phyloP scores from a whole-genome alignment of 2,888 invertebrate genomes.

The Epicampocera succincta region DNA sequence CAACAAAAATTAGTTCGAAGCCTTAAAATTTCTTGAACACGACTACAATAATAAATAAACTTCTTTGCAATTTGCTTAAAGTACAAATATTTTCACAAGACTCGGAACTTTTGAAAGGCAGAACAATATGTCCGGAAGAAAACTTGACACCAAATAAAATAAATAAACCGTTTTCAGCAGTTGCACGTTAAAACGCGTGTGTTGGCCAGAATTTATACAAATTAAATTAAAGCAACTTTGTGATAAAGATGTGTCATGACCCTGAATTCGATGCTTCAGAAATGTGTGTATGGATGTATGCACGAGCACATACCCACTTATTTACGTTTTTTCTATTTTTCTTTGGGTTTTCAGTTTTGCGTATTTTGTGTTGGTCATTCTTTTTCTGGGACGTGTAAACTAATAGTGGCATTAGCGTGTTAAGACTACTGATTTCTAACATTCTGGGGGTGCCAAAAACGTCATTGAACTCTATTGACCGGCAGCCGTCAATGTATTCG shows the following conservation, averaged over 20 bases:
- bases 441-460: background rate
- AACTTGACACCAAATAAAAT: constrained; percentile 4
- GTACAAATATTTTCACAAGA: constrained; percentile 45
- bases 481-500: no score
- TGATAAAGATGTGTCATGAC: constrained; percentile 12
- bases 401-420: background rate
- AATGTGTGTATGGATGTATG: background rate
- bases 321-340: background rate
- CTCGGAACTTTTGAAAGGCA: constrained; percentile 21
- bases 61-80: background rate
- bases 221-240: constrained; percentile 48
- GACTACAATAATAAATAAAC: background rate
- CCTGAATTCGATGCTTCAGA: constrained; percentile 12
- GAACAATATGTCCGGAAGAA: constrained; percentile 22
- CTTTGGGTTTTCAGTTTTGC: background rate
- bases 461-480: constrained; percentile 21
- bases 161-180: background rate
- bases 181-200: background rate
- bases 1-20: no score
- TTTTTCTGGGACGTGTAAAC: background rate
- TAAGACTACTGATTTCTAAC: background rate
- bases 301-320: no score
- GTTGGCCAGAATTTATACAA: constrained; percentile 22
- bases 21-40: background rate
- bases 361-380: background rate